Percentiles rank a stretch among this genome's conserved stretches.
Conservation (phyloP, 2,888 invertebrate species). For the Phragmatobia fuliginosa region DNA sequence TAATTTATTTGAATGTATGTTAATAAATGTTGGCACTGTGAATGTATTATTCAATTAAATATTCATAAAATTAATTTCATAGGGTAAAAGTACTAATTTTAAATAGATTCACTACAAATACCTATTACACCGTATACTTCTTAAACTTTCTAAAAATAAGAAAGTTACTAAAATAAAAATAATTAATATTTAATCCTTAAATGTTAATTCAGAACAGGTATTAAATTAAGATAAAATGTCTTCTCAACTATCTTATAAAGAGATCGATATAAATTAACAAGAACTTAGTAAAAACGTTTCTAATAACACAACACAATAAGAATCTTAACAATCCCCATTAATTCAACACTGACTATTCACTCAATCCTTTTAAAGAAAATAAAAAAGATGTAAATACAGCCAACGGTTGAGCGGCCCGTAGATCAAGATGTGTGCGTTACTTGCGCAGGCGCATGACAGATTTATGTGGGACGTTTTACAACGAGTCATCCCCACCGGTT, state of each 20-base stretch:
- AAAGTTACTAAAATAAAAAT: background rate
- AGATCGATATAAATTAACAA: conserved; percentile 15
- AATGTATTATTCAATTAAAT: background rate
- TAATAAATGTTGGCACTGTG: background rate
- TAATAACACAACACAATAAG: conserved; percentile 19
- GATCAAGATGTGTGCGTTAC: conserved; percentile 83
- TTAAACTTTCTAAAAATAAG: background rate
- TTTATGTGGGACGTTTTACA: conserved; percentile 78
- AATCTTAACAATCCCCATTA: conserved; percentile 23
- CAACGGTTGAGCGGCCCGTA: conserved; percentile 55
- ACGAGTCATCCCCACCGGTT: conserved; percentile 52
- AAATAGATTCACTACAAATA: background rate
- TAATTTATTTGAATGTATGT: too few relatives aligned
- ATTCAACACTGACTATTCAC: conserved; percentile 30
- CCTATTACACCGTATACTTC: too few relatives aligned
- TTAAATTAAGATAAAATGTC: background rate
- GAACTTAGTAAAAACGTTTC: conserved; percentile 9
- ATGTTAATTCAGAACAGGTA: background rate
- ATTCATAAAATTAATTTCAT: background rate
- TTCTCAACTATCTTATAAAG: conserved; percentile 10
- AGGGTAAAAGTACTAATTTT: background rate
- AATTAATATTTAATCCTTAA: background rate
- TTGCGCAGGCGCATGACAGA: conserved; percentile 75
- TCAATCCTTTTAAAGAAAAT: conserved; percentile 29
- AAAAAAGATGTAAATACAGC: conserved; percentile 14